Base-by-base conservation (phyloP, 2,888 invertebrate genomes). In the Schrankia costaestrigalis region DNA sequence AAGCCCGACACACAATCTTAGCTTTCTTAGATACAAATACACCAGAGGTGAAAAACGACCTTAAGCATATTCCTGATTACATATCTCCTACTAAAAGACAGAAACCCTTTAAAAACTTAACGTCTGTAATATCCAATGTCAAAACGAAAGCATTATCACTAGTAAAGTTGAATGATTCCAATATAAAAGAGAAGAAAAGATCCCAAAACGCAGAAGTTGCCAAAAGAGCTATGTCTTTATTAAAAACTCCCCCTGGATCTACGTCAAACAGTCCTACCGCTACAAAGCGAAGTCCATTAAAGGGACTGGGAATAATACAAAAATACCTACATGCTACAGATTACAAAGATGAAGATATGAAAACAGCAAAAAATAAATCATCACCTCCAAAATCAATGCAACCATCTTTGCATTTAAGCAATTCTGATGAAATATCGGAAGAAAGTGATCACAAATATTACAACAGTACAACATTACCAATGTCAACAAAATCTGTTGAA, bases 111-210 rank as follows among this genome's bases (percentile, higher is more conserved):
- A 56, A 56, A 38, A 81, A 73, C 36, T 45, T 90, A 8, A 78
- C 84, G 11, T 86, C 87, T 37, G 75, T 89, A 10, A 71, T 90
- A 46, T 89, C 83, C 1, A 90, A 87, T 41, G 89, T 89, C 0
- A 90, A 89, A 67, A 82, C 76, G 31, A 90, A 86, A 58, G 86
- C 90, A 10, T 63, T 89, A 37, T 89, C 88, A 32, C 70, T 89
- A 8, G 82, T 90, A 1, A 90, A 86, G 63, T 53, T 75, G 19
- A 79, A 69, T 44, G 84, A 86, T 28, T 38, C 43, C 11, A 65
- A 49, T 26, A 27, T 39, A 19, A 78, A 65, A 55, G 48, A 51
- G 1, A 70, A 75, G 31, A 61, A 54, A 27, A 74, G 58, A 41
- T 46, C 54, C 3, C 37, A 55, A 6, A 64, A 69, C 45, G 52